Percentiles rank a stretch among this genome's conserved stretches.
These are phyloP conservation scores for Hephaestus fuliginosus DNA, from an alignment of 2,797 vertebrate genomes.

Conservation along the genomic window DNA sequence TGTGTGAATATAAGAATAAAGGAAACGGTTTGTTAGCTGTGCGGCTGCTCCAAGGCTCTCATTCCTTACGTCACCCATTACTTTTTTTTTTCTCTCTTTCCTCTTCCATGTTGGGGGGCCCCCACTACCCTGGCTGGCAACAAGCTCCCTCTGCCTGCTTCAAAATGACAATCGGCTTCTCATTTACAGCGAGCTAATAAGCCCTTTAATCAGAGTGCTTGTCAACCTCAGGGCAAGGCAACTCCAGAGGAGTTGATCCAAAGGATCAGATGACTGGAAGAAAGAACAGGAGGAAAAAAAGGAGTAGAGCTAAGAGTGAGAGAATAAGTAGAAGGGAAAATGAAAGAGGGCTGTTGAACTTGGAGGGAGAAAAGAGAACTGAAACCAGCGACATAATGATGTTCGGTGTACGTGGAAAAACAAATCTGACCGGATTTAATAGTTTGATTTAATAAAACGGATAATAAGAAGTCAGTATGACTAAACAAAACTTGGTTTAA, in stretches of 20 bases:
- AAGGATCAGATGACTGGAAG: slow-evolving; percentile 75
- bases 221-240: slow-evolving; percentile 73
- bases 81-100: slow-evolving; percentile 36
- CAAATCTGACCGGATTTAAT: slow-evolving; percentile 13
- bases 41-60: slow-evolving; percentile 68
- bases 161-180: slow-evolving; percentile 78
- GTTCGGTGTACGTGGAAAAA: slow-evolving; percentile 18
- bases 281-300: slow-evolving; percentile 39
- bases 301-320: slow-evolving; percentile 42
- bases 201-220: slow-evolving; percentile 82
- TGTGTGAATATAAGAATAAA: slow-evolving; percentile 74
- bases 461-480: slow-evolving; percentile 21
- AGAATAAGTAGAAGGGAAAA: slow-evolving; percentile 54
- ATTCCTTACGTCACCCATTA: slow-evolving; percentile 77
- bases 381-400: slow-evolving; percentile 32
- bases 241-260: slow-evolving; percentile 74
- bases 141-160: slow-evolving; percentile 66
- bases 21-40: slow-evolving; percentile 78
- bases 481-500: slow-evolving; percentile 34
- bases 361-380: slow-evolving; percentile 39
- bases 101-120: slow-evolving; percentile 55
- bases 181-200: slow-evolving; percentile 79
- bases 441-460: slow-evolving; percentile 29
- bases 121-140: slow-evolving; percentile 54
- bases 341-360: slow-evolving; percentile 52